A percentile compares a stretch with the other conserved stretches of the same genome.
Evolutionary conservation across 2,888 invertebrate species (phyloP).

Genomic region (Drosophila fungiperda): DNA sequence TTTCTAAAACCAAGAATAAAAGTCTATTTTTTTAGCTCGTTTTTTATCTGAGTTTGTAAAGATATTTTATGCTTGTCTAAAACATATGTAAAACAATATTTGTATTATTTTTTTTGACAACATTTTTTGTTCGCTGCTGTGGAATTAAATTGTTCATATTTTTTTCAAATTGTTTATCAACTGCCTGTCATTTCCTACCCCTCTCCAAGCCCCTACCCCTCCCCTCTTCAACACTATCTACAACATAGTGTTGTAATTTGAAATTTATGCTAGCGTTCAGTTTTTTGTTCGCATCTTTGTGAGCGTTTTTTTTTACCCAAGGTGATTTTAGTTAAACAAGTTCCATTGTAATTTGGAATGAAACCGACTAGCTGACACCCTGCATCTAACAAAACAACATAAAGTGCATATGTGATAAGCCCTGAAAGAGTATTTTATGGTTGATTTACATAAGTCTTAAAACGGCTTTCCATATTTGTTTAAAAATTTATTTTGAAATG

Average conservation of each 20-base stretch:
- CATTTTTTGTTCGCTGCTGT: slow-evolving; percentile 29
- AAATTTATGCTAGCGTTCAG: slow-evolving; percentile 42
- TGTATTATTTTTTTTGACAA: slow-evolving; percentile 41
- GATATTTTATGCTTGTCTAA: slow-evolving; percentile 22
- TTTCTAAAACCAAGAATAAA: not conserved
- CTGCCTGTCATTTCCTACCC: slow-evolving; percentile 24
- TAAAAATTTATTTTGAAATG: not conserved
- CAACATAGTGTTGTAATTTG: slow-evolving; percentile 68
- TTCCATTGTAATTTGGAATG: not conserved
- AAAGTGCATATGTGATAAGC: too few relatives aligned
- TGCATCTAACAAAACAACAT: not conserved
- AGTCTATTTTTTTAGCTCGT: not conserved
- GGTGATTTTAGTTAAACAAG: slow-evolving; percentile 70
- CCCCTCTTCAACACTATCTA: not conserved
- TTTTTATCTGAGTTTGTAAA: slow-evolving; percentile 15
- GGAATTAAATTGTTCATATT: slow-evolving; percentile 52
- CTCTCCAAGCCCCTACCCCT: not conserved
- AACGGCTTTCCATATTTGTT: not conserved
- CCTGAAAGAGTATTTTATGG: not conserved
- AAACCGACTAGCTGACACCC: slow-evolving; percentile 6
- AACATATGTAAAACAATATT: slow-evolving; percentile 16
- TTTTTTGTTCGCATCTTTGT: slow-evolving; percentile 33
- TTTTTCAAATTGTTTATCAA: slow-evolving; percentile 60
- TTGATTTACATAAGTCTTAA: not conserved
- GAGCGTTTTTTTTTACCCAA: slow-evolving; percentile 55